Evolutionary conservation across 2,113 vertebrate species (phyloP), one percentile per base, ranked within the genome.

Genomic region (Bothrops jararaca): DNA sequence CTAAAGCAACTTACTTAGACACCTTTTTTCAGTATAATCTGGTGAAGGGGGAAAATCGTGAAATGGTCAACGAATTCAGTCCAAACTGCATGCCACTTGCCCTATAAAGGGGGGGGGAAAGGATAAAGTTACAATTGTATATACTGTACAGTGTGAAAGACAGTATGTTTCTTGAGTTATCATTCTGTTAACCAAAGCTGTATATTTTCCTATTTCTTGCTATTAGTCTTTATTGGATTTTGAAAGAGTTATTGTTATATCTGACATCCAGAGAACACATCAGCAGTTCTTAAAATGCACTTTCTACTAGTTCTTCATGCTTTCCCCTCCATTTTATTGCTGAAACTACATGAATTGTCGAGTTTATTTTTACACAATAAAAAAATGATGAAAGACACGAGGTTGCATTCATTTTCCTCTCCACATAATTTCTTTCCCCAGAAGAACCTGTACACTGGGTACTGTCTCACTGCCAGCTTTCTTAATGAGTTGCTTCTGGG

Each of bases 291-390:
- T 97, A 95, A 95, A 96, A 95, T 94, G 98, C 97, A 96, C 97
- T 97, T 97, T 97, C 97, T 97, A 97, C 96, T 93, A 96, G 96
- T 95, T 92, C 89, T 94, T 96, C 97, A 95, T 96, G 97, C 97
- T 98, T 97, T 85, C 18, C n/a, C 24, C n/a, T 96, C 96, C 96
- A 96, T 98, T 97, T 97, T 96, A 97, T 95, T 97, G 98, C 98
- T 91, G 95, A 97, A 97, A 98, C 93, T 90, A 97, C 97, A 98
- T 97, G 98, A 97, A 97, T 97, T 97, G 97, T 97, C 96, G 96
- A 98, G 97, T 98, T 98, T 98, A 98, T 98, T 98, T 98, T 98
- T 98, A 98, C 98, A 98, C 97, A 98, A 98, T 98, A 98, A 98
- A 98, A 34, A 96, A 97, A 96, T 95, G 97, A 97, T 97, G 97